Percentiles rank a stretch among this genome's conserved stretches.
These are phyloP conservation scores for Arctia plantaginis DNA, from an alignment of 2,888 invertebrate genomes.

Conservation along the genomic window DNA sequence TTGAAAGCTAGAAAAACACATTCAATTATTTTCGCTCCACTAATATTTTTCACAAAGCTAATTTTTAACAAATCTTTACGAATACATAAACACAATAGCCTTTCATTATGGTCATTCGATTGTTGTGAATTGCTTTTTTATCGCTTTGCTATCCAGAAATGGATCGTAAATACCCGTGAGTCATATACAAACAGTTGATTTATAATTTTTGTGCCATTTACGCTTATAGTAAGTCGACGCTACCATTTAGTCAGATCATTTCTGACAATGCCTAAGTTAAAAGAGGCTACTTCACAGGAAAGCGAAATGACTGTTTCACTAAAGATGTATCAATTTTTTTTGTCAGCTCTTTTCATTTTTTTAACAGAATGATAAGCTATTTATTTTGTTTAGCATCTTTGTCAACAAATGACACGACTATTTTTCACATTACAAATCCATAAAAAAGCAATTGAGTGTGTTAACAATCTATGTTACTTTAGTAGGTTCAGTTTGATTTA, in stretches of 20 bases:
- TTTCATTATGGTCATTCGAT: conserved; percentile 34
- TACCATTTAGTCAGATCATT: background rate
- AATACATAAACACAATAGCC: conserved; percentile 39
- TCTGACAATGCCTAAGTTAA: background rate
- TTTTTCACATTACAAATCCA: background rate
- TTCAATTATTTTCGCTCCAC: conserved; percentile 15
- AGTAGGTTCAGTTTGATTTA: no score
- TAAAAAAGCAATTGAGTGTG: no score
- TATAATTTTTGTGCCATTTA: conserved; percentile 20
- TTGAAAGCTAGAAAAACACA: conserved; percentile 18
- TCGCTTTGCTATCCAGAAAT: conserved; percentile 32
- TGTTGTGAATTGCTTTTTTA: conserved; percentile 43
- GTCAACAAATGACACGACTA: background rate
- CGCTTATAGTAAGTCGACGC: background rate
- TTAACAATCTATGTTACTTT: no score
- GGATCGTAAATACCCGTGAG: conserved; percentile 35
- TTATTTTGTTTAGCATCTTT: no score
- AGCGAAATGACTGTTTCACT: background rate
- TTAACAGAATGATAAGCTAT: no score
- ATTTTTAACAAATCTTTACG: conserved; percentile 22
- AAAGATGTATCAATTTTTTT: background rate
- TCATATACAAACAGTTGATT: conserved; percentile 33
- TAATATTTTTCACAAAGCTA: conserved; percentile 25
- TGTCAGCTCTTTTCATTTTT: no score
- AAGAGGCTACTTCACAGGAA: background rate